Evolutionary conservation across 2,888 invertebrate genomes (phyloP), one percentile per base, ranked within the genome.

Genomic region (Leucoptera coffeella): DNA sequence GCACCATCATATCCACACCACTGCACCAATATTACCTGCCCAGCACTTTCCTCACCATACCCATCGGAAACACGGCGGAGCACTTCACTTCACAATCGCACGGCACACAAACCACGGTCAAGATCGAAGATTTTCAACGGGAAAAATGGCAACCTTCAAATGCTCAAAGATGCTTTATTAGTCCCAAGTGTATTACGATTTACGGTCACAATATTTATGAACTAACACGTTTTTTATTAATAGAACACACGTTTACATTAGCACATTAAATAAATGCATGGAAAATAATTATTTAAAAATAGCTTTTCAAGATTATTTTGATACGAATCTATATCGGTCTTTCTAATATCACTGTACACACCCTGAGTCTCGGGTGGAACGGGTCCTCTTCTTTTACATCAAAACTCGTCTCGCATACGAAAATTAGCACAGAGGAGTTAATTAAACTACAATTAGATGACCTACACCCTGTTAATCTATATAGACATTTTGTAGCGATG

Each of bases 221-320:
- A 69, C 65, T 67, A 67, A 61, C 64, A 56, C 55, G 47, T 49
- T 58, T n/a, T n/a, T 62, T 65, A 69, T 62, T 67, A 62, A 60
- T 69, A 69, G 67, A 60, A 49, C 60, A 62, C 64, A 65, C 64
- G 65, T 56, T 65, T 62, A 61, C 67, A 65, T 64, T 65, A 67
- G 62, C 60, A 64, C 60, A 65, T 58, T 64, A 67, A 65, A 67
- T 64, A 69, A 71, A 71, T 65, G 65, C 56, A 59, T 59, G 61
- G 67, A 67, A 69, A 71, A 69, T 71, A 69, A 67, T n/a, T 71
- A 69, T 72, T 69, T 72, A 72, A 69, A 72, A 72, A 72, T 72
- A 72, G 69, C 65, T 67, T 61, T n/a, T n/a, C n/a, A 41, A 50
- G 62, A 69, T 67, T 69, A 69, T 67, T 69, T 72, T 69, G 65